A percentile compares a stretch with the other conserved stretches of the same genome.
These are phyloP conservation scores for Zenarchopterus dispar DNA, from an alignment of 2,797 vertebrate species.

Conservation along the genomic window DNA sequence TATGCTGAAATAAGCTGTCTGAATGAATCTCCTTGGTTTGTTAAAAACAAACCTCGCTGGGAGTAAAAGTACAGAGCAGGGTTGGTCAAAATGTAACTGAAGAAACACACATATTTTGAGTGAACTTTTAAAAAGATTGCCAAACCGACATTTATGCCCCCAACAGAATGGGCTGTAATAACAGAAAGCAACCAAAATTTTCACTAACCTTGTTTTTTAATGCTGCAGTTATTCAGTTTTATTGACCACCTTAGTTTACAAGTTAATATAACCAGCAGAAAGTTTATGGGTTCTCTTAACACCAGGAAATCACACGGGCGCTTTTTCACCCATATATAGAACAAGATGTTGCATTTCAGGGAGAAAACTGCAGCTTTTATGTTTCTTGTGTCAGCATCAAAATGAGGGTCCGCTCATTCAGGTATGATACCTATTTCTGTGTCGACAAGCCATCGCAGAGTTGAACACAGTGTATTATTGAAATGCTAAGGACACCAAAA, in stretches of 20 bases:
- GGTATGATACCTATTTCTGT: background rate
- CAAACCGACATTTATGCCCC: too few relatives aligned
- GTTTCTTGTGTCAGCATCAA: slow-evolving; percentile 3
- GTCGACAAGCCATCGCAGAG: background rate
- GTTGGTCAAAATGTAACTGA: background rate
- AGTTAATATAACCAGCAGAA: too few relatives aligned
- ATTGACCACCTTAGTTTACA: too few relatives aligned
- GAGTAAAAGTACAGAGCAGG: background rate
- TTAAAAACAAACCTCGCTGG: background rate
- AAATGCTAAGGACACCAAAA: background rate
- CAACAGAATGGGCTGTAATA: too few relatives aligned
- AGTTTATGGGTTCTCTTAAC: background rate
- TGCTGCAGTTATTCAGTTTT: too few relatives aligned
- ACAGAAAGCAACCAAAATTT: too few relatives aligned
- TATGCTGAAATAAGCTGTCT: too few relatives aligned
- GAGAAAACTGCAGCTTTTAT: background rate
- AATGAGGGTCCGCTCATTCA: background rate
- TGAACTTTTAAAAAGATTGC: background rate
- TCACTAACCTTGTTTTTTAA: too few relatives aligned
- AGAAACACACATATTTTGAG: background rate
- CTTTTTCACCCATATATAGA: background rate
- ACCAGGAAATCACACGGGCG: too few relatives aligned
- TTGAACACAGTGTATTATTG: background rate
- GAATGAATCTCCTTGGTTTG: too few relatives aligned
- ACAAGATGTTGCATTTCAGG: background rate